Evolutionary conservation across 2,113 vertebrate species (phyloP).

Genomic region (Raja brachyura): DNA sequence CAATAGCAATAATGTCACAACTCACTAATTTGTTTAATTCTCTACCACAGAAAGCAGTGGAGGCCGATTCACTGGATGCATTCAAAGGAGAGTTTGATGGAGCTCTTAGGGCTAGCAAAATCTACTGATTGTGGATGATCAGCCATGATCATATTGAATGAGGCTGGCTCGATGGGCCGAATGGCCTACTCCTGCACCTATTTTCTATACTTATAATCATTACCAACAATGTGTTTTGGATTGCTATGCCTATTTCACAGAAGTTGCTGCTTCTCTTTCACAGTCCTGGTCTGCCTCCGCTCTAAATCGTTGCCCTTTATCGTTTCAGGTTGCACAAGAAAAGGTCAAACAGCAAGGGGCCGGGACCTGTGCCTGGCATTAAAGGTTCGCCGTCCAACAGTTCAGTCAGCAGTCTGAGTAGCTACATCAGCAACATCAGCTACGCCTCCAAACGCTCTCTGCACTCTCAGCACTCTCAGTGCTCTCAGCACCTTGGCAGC

Average conservation of each 20-base stretch:
- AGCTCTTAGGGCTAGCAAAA: no score
- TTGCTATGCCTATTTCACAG: background rate
- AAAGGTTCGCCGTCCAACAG: conserved; percentile 6
- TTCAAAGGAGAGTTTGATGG: no score
- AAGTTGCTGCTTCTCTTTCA: background rate
- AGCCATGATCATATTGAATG: no score
- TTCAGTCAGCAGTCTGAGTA: conserved; percentile 10
- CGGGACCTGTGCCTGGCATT: background rate
- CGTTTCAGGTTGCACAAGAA: background rate
- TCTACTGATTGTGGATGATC: no score
- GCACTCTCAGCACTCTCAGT: background rate
- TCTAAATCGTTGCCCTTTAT: background rate
- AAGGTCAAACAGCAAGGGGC: background rate
- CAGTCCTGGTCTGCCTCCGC: background rate
- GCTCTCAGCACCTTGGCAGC: background rate
- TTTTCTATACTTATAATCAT: no score
- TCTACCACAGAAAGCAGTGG: no score
- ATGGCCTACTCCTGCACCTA: no score
- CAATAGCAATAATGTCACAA: no score
- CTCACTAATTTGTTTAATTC: no score
- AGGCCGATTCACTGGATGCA: no score
- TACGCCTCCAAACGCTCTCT: background rate
- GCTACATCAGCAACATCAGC: background rate
- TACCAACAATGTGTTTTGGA: background rate
- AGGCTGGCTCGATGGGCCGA: no score